phyloP scores from a whole-genome alignment of 2,113 vertebrate species.

The Neotoma lepida region DNA sequence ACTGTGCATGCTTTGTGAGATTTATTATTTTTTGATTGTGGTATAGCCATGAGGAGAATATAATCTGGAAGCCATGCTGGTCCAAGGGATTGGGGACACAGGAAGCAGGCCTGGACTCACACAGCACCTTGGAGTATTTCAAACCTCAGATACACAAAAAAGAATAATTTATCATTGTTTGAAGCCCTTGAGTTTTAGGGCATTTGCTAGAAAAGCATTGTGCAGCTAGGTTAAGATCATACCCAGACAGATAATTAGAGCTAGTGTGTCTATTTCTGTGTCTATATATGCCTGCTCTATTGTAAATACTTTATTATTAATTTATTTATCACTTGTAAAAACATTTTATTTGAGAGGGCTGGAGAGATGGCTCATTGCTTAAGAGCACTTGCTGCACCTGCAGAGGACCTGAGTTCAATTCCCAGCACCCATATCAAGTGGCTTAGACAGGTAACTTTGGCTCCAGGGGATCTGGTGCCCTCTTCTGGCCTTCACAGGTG shows the following conservation, averaged over 20 bases:
- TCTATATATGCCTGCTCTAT: not conserved
- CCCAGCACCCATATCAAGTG: not conserved
- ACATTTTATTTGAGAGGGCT: not conserved
- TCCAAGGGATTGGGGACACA: not conserved
- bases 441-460: not conserved
- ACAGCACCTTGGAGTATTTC: not conserved
- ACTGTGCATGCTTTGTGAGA: not conserved
- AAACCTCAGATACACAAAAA: not conserved
- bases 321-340: slow-evolving; percentile 40
- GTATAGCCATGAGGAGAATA: not conserved
- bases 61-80: not conserved
- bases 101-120: not conserved
- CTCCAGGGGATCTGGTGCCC: not conserved
- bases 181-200: slow-evolving; percentile 8
- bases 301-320: slow-evolving; percentile 16
- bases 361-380: not conserved
- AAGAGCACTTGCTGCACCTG: not conserved
- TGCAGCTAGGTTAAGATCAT: slow-evolving; percentile 3
- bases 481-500: not conserved
- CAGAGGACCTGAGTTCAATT: not conserved
- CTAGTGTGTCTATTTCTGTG: slow-evolving; percentile 6
- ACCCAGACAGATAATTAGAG: not conserved
- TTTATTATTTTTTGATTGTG: not conserved
- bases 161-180: not conserved
- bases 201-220: slow-evolving; percentile 15